These are phyloP conservation scores for Caenorhabditis sulstoni DNA, from an alignment of 2,888 invertebrate species.

Conservation along the genomic window DNA sequence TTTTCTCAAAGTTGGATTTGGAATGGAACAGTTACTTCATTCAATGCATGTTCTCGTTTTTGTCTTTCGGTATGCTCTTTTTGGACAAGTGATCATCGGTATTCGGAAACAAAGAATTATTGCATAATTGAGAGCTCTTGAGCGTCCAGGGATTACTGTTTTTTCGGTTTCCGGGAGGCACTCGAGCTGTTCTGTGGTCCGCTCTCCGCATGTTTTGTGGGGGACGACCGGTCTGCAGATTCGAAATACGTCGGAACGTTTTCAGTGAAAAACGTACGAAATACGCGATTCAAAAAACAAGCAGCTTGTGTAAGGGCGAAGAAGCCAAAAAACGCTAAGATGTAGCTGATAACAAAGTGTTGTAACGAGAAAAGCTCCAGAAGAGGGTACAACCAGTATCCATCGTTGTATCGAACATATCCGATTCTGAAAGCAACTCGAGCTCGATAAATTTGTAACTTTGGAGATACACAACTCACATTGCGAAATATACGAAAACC, in stretches of 20 bases:
- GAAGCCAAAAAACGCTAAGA: constrained; percentile 82
- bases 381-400: constrained; percentile 94
- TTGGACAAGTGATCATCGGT: too few relatives aligned
- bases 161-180: not conserved
- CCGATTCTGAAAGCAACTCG: constrained; percentile 73
- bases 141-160: not conserved
- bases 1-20: too few relatives aligned
- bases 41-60: too few relatives aligned
- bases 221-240: not conserved
- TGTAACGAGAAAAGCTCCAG: constrained; percentile 87
- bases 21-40: too few relatives aligned
- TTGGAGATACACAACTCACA: constrained; percentile 72
- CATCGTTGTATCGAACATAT: constrained; percentile 81
- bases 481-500: constrained; percentile 69
- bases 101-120: constrained; percentile 1
- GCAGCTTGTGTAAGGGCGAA: constrained; percentile 87
- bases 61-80: too few relatives aligned
- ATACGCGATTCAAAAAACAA: constrained; percentile 78
- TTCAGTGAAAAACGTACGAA: constrained; percentile 22
- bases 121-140: not conserved
- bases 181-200: too few relatives aligned
- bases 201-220: too few relatives aligned
- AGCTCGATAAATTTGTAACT: too few relatives aligned
- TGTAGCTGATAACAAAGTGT: constrained; percentile 87
- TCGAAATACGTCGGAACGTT: not conserved